These are phyloP conservation scores for Phyllotis vaccarum DNA, from an alignment of 2,797 vertebrate species.

Conservation along the genomic window DNA sequence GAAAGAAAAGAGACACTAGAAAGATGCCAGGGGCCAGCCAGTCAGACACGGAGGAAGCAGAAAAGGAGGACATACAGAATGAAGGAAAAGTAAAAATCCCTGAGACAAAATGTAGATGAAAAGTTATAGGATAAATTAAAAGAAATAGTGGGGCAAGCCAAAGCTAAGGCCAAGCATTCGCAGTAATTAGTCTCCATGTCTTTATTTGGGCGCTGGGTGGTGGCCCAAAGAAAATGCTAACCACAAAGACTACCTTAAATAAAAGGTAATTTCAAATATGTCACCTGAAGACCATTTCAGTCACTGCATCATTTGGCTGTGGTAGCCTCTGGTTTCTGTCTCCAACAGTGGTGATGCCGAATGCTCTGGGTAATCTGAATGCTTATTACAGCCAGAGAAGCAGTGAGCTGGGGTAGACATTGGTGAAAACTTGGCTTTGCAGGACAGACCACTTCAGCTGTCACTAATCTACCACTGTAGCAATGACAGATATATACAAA, in stretches of 20 bases:
- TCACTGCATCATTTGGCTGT: not conserved
- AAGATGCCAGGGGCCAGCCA: too few species aligned
- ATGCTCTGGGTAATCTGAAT: not conserved
- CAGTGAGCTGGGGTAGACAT: not conserved
- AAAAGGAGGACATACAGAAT: too few species aligned
- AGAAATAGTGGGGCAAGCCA: too few species aligned
- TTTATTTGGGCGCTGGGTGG: not conserved
- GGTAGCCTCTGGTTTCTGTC: not conserved
- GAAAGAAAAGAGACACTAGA: too few species aligned
- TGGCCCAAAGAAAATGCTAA: too few species aligned
- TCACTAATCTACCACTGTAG: not conserved
- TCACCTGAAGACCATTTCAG: not conserved
- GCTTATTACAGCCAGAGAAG: not conserved
- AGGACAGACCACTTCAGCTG: too few species aligned
- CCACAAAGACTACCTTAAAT: not conserved
- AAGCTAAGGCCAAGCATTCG: too few species aligned
- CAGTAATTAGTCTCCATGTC: too few species aligned
- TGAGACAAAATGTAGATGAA: too few species aligned
- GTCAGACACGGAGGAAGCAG: too few species aligned
- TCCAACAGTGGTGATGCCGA: not conserved
- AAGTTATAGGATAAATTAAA: too few species aligned
- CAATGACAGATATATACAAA: not conserved
- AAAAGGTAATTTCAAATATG: not conserved
- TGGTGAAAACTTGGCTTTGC: not conserved
- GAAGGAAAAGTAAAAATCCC: too few species aligned